Evolutionary conservation across 2,888 invertebrate genomes (phyloP).

Genomic region (Sepiola atlantica): DNA sequence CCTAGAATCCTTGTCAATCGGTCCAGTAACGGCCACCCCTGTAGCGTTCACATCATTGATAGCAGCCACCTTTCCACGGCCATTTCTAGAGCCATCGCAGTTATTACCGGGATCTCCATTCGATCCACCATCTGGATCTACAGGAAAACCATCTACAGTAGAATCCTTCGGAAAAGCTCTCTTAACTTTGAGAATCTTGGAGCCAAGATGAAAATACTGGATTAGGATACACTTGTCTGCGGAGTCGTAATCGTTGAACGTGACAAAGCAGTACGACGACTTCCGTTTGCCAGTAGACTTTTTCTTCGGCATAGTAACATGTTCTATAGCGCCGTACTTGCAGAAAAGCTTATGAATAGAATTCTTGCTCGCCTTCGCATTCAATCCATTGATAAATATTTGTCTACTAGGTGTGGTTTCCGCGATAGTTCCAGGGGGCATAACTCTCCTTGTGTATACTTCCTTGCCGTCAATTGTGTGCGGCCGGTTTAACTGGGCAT

Average conservation of each 20-base stretch:
- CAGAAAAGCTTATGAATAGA: constrained; percentile 79
- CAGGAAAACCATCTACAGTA: constrained; percentile 48
- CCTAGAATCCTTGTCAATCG: background rate
- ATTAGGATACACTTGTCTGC: constrained; percentile 96
- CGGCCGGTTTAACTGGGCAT: constrained; percentile 87
- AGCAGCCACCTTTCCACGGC: background rate
- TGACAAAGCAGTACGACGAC: constrained; percentile 96
- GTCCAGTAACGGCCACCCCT: background rate
- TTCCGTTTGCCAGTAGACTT: constrained; percentile 94
- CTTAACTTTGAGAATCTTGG: constrained; percentile 90
- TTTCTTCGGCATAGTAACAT: constrained; percentile 90
- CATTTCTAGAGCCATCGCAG: no score
- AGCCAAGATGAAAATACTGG: constrained; percentile 78
- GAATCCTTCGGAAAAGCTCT: constrained; percentile 92
- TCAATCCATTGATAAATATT: constrained; percentile 93
- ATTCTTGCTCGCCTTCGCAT: constrained; percentile 93
- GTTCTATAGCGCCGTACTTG: constrained; percentile 86
- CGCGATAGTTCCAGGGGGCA: constrained; percentile 83
- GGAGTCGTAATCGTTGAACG: constrained; percentile 97
- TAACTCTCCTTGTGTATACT: constrained; percentile 97
- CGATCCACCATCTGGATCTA: background rate
- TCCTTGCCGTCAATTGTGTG: constrained; percentile 94
- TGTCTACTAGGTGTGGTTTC: constrained; percentile 96
- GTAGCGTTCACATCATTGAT: background rate
- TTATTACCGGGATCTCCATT: background rate